phyloP scores from a whole-genome alignment of 1,140 invertebrate species.

The Drosophila nannoptera region DNA sequence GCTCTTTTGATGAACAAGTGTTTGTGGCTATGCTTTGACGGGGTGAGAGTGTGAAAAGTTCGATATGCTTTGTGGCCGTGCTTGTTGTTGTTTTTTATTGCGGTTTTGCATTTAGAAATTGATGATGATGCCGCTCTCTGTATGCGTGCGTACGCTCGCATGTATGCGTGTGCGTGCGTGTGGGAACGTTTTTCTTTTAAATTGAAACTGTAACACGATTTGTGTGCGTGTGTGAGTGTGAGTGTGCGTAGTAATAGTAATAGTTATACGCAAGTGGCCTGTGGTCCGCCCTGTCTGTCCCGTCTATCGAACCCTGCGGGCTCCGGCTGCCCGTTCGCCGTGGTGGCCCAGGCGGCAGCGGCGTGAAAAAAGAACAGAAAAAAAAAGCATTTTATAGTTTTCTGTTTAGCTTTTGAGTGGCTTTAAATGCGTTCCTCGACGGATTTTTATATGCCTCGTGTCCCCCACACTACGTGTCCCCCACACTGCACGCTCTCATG shows the following conservation, averaged over 20 bases:
- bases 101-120: slow-evolving; percentile 75
- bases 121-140: slow-evolving; percentile 60
- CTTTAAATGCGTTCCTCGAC: slow-evolving; percentile 69
- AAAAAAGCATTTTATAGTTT: slow-evolving; percentile 62
- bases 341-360: slow-evolving; percentile 18
- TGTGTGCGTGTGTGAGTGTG: slow-evolving; percentile 21
- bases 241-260: slow-evolving; percentile 12
- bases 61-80: slow-evolving; percentile 18
- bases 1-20: not conserved
- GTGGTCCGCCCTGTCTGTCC: slow-evolving; percentile 8
- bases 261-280: slow-evolving; percentile 29
- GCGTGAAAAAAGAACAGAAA: slow-evolving; percentile 22
- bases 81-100: slow-evolving; percentile 56
- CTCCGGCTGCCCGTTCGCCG: not conserved
- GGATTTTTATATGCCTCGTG: slow-evolving; percentile 65
- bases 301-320: not conserved
- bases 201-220: slow-evolving; percentile 72
- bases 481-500: not conserved
- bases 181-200: slow-evolving; percentile 67
- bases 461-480: slow-evolving; percentile 8
- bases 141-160: slow-evolving; percentile 14
- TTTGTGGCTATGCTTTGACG: not conserved
- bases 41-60: slow-evolving; percentile 16
- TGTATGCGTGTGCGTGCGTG: slow-evolving; percentile 40
- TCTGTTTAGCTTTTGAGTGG: slow-evolving; percentile 64